Conservation (phyloP, 2,888 invertebrate species). For the Gastracanthus pulcherrimus region DNA sequence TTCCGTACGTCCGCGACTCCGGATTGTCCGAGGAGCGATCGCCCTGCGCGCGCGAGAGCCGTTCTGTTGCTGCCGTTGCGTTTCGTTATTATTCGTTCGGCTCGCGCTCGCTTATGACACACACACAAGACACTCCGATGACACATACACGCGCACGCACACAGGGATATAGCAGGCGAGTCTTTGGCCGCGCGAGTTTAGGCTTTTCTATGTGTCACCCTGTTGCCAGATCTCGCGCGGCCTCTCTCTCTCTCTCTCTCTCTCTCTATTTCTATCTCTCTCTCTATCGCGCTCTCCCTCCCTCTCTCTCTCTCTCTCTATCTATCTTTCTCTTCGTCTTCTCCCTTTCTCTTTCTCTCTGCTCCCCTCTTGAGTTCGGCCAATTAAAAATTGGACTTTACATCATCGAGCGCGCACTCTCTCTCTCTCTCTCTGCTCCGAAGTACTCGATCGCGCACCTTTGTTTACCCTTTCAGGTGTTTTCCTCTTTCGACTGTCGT, state of each 20-base stretch:
- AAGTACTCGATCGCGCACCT: too few species aligned
- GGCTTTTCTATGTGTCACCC: conserved; percentile 3
- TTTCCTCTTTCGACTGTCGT: too few species aligned
- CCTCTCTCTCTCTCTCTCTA: neutral
- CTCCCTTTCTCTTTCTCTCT: neutral
- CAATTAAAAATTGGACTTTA: neutral
- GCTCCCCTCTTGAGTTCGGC: neutral
- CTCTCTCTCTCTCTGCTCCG: too few species aligned
- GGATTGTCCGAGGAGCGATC: too few species aligned
- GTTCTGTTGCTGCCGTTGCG: too few species aligned
- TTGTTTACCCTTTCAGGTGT: conserved; percentile 1
- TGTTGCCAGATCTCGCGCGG: conserved; percentile 8
- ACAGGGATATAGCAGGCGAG: neutral
- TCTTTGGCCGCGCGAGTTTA: neutral
- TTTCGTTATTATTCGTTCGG: too few species aligned
- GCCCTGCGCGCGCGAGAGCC: too few species aligned
- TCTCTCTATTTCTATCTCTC: neutral
- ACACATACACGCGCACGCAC: neutral
- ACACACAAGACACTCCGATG: too few species aligned
- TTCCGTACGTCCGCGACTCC: too few species aligned
- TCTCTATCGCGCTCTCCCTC: neutral
- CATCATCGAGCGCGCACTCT: neutral
- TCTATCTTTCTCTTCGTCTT: neutral
- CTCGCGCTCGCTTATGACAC: too few species aligned
- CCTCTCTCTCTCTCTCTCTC: neutral